These are phyloP conservation scores for Chaetops frenatus DNA, from an alignment of 2,113 vertebrate species.

Conservation along the genomic window DNA sequence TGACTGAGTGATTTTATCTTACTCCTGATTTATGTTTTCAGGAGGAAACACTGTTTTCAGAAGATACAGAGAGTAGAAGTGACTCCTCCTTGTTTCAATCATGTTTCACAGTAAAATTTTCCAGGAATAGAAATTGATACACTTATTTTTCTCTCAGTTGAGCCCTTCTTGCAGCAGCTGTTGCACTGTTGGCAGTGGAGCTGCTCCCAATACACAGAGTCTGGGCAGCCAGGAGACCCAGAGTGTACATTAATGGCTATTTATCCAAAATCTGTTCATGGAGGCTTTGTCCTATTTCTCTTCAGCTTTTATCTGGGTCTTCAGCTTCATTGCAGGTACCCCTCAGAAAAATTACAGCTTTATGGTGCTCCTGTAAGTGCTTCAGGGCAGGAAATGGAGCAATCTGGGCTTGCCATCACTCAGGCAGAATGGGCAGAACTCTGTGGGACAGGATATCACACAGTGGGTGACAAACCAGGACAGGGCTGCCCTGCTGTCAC, in stretches of 20 bases:
- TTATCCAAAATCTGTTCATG: background rate
- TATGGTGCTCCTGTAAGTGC: background rate
- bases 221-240: background rate
- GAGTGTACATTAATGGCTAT: background rate
- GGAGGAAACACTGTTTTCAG: background rate
- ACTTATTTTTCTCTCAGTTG: background rate
- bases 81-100: background rate
- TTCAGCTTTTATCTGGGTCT: background rate
- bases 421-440: background rate
- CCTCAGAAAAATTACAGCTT: background rate
- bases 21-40: background rate
- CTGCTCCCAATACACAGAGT: background rate
- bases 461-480: background rate
- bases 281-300: background rate
- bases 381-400: background rate
- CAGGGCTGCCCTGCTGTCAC: background rate
- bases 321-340: background rate
- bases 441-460: background rate
- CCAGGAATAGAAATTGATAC: background rate
- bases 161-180: background rate
- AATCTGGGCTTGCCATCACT: background rate
- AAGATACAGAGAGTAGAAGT: background rate
- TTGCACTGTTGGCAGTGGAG: background rate
- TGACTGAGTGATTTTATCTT: background rate
- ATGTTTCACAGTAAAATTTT: background rate